Conservation (phyloP, 2,888 invertebrate species). For the Caenorhabditis sp. region DNA sequence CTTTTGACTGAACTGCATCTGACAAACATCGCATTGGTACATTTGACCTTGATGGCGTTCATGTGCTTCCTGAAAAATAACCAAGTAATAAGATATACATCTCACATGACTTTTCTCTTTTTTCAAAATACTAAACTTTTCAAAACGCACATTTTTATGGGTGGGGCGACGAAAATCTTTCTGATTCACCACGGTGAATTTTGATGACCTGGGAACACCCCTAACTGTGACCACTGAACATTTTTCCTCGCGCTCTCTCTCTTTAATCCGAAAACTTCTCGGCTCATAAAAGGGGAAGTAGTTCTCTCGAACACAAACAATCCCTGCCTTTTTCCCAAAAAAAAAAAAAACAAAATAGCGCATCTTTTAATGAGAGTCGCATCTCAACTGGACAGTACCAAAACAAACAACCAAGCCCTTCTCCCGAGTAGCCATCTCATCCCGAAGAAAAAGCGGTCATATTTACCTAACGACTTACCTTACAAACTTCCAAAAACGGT, state of each 20-base stretch:
- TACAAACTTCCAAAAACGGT: neutral
- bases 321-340: neutral
- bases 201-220: no score
- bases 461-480: neutral
- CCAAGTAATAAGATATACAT: slow-evolving; percentile 33
- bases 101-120: neutral
- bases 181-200: no score
- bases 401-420: neutral
- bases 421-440: neutral
- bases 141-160: no score
- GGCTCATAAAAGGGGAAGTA: neutral
- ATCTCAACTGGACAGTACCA: neutral
- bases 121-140: slow-evolving; percentile 4
- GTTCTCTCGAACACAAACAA: neutral
- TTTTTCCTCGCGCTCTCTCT: neutral
- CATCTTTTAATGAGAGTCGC: no score
- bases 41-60: slow-evolving; percentile 78
- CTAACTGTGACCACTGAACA: no score
- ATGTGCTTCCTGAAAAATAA: slow-evolving; percentile 67
- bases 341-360: no score
- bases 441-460: neutral
- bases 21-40: slow-evolving; percentile 92
- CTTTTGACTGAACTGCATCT: slow-evolving; percentile 94
- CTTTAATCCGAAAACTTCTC: neutral
- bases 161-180: no score